Evolutionary conservation across 2,113 vertebrate genomes (phyloP).

Genomic region (Callopanchax toddi): DNA sequence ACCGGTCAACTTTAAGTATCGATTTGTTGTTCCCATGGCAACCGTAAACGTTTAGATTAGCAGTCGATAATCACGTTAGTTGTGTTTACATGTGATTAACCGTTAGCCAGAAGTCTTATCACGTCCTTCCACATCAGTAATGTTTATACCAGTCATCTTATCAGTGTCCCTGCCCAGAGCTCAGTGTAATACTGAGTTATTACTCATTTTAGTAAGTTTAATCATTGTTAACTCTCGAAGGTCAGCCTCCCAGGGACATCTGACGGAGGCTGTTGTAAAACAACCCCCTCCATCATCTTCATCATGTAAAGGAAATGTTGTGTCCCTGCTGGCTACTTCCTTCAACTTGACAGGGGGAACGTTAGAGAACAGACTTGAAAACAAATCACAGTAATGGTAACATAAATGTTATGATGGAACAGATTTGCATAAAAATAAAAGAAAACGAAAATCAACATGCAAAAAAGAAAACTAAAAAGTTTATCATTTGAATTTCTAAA

Average conservation of each 20-base stretch:
- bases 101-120: conserved; percentile 10
- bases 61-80: neutral
- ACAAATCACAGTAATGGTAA: too few species aligned
- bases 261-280: conserved; percentile 5
- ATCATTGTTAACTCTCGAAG: neutral
- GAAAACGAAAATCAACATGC: neutral
- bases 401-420: neutral
- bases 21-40: neutral
- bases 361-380: neutral
- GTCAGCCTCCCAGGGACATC: neutral
- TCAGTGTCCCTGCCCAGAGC: neutral
- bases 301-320: neutral
- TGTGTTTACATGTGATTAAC: conserved; percentile 7
- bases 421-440: neutral
- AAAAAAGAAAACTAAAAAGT: neutral
- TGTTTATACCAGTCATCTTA: neutral
- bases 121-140: neutral
- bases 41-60: neutral
- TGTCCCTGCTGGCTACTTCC: neutral
- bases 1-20: neutral
- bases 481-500: too few species aligned
- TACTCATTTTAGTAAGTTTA: neutral
- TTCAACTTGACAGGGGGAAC: neutral
- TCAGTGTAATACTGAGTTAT: neutral
- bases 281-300: neutral